phyloP scores from a whole-genome alignment of 1,140 invertebrate species.

The Tachypleus tridentatus region DNA sequence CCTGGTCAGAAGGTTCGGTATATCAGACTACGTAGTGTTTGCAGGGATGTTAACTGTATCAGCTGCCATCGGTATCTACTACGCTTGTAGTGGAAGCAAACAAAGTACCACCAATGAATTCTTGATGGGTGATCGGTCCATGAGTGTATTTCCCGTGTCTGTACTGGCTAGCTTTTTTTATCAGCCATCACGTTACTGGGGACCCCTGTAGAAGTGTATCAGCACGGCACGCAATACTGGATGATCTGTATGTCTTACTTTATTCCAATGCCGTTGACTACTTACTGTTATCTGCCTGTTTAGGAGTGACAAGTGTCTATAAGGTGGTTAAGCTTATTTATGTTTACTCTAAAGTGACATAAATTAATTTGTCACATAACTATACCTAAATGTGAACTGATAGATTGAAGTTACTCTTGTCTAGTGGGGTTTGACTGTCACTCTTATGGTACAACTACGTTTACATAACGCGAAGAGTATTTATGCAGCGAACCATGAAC shows the following conservation, averaged over 20 bases:
- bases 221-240: conserved; percentile 68
- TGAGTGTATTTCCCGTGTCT: conserved; percentile 62
- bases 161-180: conserved; percentile 42
- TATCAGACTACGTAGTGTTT: conserved; percentile 52
- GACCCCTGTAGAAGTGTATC: conserved; percentile 71
- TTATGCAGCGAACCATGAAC: too few species aligned
- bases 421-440: too few species aligned
- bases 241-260: conserved; percentile 60
- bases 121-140: conserved; percentile 60
- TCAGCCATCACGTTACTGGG: conserved; percentile 84
- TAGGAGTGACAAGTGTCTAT: conserved; percentile 73
- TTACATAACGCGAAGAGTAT: too few species aligned
- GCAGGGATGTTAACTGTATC: conserved; percentile 34
- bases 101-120: conserved; percentile 79
- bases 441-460: too few species aligned
- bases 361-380: too few species aligned
- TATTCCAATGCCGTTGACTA: conserved; percentile 63
- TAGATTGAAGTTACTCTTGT: too few species aligned
- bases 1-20: not conserved
- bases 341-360: too few species aligned
- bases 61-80: conserved; percentile 61
- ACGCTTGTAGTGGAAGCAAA: conserved; percentile 67
- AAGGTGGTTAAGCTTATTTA: conserved; percentile 37
- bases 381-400: too few species aligned
- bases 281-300: conserved; percentile 73